phyloP scores from a whole-genome alignment of 2,888 invertebrate genomes.

The Stenodema calcarata region DNA sequence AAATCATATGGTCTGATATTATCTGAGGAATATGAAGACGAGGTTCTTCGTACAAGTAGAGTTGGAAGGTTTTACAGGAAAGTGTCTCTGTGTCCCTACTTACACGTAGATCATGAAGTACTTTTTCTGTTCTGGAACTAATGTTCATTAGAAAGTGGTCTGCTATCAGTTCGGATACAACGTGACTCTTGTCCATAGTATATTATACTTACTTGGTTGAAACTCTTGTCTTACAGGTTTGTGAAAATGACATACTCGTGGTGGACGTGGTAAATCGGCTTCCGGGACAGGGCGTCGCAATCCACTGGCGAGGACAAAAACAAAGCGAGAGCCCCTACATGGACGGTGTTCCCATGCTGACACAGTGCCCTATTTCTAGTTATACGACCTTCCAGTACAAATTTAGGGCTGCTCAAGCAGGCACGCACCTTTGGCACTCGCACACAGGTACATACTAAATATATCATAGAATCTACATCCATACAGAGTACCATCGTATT shows the following conservation, averaged over 20 bases:
- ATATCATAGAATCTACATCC: too few species aligned
- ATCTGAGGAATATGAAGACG: too few species aligned
- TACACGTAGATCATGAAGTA: too few species aligned
- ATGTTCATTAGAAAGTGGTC: too few species aligned
- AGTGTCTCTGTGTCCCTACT: too few species aligned
- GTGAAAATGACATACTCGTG: conserved; percentile 67
- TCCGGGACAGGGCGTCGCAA: conserved; percentile 62
- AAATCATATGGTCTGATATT: too few species aligned
- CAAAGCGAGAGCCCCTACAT: conserved; percentile 62
- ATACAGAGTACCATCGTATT: too few species aligned
- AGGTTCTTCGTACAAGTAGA: too few species aligned
- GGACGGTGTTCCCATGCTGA: conserved; percentile 63
- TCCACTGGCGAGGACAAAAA: conserved; percentile 66
- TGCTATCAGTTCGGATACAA: too few species aligned
- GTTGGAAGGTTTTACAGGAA: too few species aligned
- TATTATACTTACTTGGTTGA: background rate
- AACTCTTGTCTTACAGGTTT: conserved; percentile 63
- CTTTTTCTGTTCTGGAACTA: too few species aligned
- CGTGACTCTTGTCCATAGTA: too few species aligned
- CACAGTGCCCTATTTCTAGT: conserved; percentile 62
- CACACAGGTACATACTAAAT: conserved; percentile 60
- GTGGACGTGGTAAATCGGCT: conserved; percentile 64
- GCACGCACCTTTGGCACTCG: conserved; percentile 63
- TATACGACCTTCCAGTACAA: conserved; percentile 62
- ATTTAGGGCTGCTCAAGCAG: conserved; percentile 61